Percentiles rank a stretch among this genome's conserved stretches.
These are phyloP conservation scores for Typhlichthys eigenmanni DNA, from an alignment of 2,797 vertebrate genomes.

Conservation along the genomic window DNA sequence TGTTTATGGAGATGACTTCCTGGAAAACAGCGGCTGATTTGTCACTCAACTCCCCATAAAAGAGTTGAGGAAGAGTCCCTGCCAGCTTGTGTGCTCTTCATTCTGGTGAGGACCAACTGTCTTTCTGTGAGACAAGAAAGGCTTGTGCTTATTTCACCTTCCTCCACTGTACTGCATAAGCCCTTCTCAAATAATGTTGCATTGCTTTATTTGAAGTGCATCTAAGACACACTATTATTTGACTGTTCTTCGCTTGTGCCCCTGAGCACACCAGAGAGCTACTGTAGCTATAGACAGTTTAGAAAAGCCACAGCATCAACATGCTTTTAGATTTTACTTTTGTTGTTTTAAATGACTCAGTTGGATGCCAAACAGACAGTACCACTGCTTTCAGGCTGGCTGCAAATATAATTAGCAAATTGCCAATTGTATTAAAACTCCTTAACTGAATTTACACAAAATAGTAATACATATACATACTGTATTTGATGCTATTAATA, in stretches of 20 bases:
- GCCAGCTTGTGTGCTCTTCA: constrained; percentile 32
- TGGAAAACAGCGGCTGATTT: constrained; percentile 9
- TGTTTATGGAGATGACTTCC: not conserved
- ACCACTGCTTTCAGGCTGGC: too few relatives aligned
- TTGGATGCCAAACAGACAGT: too few relatives aligned
- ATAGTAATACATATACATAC: too few relatives aligned
- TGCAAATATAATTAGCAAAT: too few relatives aligned
- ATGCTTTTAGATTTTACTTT: too few relatives aligned
- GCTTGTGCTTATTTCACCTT: constrained; percentile 36
- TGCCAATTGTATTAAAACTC: too few relatives aligned
- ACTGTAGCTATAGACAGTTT: not conserved
- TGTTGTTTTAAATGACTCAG: too few relatives aligned
- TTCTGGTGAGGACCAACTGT: constrained; percentile 40
- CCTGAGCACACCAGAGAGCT: not conserved
- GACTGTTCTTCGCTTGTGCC: constrained; percentile 12
- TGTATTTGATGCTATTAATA: too few relatives aligned
- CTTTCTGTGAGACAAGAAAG: constrained; percentile 39
- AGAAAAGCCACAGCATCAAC: too few relatives aligned
- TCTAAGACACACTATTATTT: constrained; percentile 5
- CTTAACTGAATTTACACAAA: too few relatives aligned
- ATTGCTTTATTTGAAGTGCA: constrained; percentile 23
- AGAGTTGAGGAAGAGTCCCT: constrained; percentile 21
- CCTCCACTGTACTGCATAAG: constrained; percentile 9
- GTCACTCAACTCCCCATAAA: constrained; percentile 14
- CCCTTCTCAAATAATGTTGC: constrained; percentile 18